A percentile compares a stretch with the other conserved stretches of the same genome.
These are phyloP conservation scores for Leucophora obtusa DNA, from an alignment of 2,888 invertebrate species.

Conservation along the genomic window DNA sequence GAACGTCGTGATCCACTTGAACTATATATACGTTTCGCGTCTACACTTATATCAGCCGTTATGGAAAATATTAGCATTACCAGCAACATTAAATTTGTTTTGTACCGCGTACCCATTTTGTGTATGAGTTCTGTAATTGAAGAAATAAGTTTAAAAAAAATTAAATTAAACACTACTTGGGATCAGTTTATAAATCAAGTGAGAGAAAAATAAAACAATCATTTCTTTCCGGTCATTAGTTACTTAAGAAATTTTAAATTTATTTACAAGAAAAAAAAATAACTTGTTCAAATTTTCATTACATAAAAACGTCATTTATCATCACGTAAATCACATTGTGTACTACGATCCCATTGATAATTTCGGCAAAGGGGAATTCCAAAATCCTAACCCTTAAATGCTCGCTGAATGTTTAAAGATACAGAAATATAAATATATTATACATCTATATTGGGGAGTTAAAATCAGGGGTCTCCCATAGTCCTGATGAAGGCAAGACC, in stretches of 20 bases:
- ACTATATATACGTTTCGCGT: constrained; percentile 70
- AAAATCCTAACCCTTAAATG: no score
- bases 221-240: constrained; percentile 17
- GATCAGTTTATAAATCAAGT: background rate
- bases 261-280: no score
- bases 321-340: no score
- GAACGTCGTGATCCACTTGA: constrained; percentile 66
- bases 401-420: no score
- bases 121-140: constrained; percentile 28
- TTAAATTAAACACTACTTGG: constrained; percentile 7
- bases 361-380: no score
- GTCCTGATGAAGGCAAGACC: no score
- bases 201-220: constrained; percentile 6
- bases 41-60: constrained; percentile 57
- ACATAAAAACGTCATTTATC: no score
- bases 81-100: constrained; percentile 25
- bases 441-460: no score
- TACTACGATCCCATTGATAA: no score
- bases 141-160: constrained; percentile 16
- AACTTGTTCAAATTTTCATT: no score
- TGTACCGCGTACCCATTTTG: constrained; percentile 43
- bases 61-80: constrained; percentile 63
- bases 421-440: no score
- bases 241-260: background rate
- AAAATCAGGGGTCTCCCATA: no score